These are phyloP conservation scores for Podarcis lilfordi DNA, from an alignment of 2,797 vertebrate species.

Conservation along the genomic window DNA sequence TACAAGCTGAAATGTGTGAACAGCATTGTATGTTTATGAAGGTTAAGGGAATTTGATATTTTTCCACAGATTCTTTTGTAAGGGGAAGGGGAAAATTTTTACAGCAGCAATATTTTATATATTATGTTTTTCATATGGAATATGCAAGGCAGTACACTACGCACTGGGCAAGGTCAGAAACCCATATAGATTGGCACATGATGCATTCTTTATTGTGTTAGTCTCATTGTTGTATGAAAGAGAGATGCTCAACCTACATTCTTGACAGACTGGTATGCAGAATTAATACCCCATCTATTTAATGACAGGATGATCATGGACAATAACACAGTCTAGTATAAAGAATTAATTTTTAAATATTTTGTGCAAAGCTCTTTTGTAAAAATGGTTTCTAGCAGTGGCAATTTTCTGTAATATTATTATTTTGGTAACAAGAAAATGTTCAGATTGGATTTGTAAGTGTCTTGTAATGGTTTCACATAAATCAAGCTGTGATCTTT, in stretches of 20 bases:
- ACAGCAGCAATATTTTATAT: constrained; percentile 85
- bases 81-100: constrained; percentile 80
- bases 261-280: constrained; percentile 51
- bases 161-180: constrained; percentile 63
- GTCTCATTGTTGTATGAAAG: constrained; percentile 63
- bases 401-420: constrained; percentile 63
- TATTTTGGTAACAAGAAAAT: constrained; percentile 69
- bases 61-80: constrained; percentile 83
- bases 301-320: constrained; percentile 66
- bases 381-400: constrained; percentile 77
- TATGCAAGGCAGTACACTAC: constrained; percentile 80
- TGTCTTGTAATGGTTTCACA: constrained; percentile 70
- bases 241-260: constrained; percentile 49
- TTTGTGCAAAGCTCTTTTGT: constrained; percentile 78
- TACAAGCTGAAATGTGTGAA: constrained; percentile 77
- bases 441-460: constrained; percentile 68
- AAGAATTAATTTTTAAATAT: constrained; percentile 74
- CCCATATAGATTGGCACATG: constrained; percentile 61
- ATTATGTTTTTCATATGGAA: constrained; percentile 80
- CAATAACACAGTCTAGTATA: constrained; percentile 70
- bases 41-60: constrained; percentile 82
- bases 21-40: constrained; percentile 81
- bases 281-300: constrained; percentile 66
- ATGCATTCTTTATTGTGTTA: constrained; percentile 62
- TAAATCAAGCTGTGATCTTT: constrained; percentile 69